Evolutionary conservation across 2,113 vertebrate genomes (phyloP).

Genomic region (Mobula birostris): DNA sequence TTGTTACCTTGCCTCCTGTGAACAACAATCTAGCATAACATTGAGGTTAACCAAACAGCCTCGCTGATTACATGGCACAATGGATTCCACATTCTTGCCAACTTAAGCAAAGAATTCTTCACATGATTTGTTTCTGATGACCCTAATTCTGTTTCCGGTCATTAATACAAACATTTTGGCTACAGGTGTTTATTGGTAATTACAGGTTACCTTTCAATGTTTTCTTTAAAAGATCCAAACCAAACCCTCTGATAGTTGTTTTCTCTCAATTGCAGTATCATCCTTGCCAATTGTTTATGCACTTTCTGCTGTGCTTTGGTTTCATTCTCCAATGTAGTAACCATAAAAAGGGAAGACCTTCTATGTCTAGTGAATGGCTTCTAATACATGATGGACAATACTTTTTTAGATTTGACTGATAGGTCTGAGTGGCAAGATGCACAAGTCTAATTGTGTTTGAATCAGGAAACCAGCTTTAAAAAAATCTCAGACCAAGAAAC

Average conservation of each 20-base stretch:
- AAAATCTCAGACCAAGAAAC: not conserved
- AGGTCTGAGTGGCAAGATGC: not conserved
- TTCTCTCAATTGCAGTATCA: not conserved
- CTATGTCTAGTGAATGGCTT: not conserved
- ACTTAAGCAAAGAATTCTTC: not conserved
- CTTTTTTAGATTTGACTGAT: not conserved
- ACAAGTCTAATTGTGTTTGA: not conserved
- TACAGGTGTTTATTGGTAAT: not conserved
- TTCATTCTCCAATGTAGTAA: not conserved
- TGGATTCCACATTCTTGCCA: not conserved
- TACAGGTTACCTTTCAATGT: not conserved
- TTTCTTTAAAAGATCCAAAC: not conserved
- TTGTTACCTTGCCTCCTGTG: not conserved
- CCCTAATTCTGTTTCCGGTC: no score
- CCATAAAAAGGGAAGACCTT: not conserved
- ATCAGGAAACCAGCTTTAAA: not conserved
- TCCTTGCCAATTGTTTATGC: not conserved
- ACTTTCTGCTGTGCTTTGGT: not conserved
- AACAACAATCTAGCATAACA: not conserved
- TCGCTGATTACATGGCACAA: not conserved
- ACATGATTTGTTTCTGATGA: not conserved
- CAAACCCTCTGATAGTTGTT: not conserved
- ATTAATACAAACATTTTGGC: not conserved
- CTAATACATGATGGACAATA: not conserved
- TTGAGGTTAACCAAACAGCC: not conserved